Conservation (phyloP, 2,797 vertebrate genomes). For the Notolepis coatsorum region DNA sequence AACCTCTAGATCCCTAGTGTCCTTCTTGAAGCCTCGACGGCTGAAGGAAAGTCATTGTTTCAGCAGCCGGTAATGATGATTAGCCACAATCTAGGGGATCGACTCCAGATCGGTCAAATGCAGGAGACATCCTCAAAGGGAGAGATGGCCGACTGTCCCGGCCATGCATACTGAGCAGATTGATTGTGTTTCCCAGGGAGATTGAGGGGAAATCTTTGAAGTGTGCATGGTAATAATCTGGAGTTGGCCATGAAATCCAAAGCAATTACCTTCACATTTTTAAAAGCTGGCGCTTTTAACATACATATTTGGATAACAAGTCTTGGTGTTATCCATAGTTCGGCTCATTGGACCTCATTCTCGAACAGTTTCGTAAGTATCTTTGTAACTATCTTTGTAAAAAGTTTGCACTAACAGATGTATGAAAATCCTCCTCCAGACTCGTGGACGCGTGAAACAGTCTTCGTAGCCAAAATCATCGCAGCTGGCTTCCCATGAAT, state of each 20-base stretch:
- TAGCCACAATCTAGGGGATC: slow-evolving; percentile 82
- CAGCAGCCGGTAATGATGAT: slow-evolving; percentile 81
- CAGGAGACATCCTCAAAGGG: slow-evolving; percentile 78
- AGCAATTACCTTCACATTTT: slow-evolving; percentile 49
- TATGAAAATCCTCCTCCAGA: too few species aligned
- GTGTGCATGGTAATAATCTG: slow-evolving; percentile 73
- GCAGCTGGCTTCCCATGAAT: too few species aligned
- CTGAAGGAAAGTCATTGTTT: slow-evolving; percentile 83
- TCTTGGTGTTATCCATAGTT: slow-evolving; percentile 29
- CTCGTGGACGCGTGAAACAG: too few species aligned
- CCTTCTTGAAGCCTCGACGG: slow-evolving; percentile 76
- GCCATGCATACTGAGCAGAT: slow-evolving; percentile 73
- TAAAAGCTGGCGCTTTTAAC: slow-evolving; percentile 37
- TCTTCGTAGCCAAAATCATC: too few species aligned
- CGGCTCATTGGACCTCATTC: slow-evolving; percentile 24
- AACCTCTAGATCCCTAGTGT: slow-evolving; percentile 72
- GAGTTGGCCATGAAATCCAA: slow-evolving; percentile 50
- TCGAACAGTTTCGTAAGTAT: too few species aligned
- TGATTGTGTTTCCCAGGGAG: slow-evolving; percentile 73
- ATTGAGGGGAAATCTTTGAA: slow-evolving; percentile 66
- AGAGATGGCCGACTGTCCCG: slow-evolving; percentile 73
- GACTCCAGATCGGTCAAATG: slow-evolving; percentile 86
- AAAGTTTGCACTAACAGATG: too few species aligned
- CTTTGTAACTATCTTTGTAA: too few species aligned
- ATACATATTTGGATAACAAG: slow-evolving; percentile 37